phyloP scores from a whole-genome alignment of 2,113 vertebrate species.

The Cygnus atratus region DNA sequence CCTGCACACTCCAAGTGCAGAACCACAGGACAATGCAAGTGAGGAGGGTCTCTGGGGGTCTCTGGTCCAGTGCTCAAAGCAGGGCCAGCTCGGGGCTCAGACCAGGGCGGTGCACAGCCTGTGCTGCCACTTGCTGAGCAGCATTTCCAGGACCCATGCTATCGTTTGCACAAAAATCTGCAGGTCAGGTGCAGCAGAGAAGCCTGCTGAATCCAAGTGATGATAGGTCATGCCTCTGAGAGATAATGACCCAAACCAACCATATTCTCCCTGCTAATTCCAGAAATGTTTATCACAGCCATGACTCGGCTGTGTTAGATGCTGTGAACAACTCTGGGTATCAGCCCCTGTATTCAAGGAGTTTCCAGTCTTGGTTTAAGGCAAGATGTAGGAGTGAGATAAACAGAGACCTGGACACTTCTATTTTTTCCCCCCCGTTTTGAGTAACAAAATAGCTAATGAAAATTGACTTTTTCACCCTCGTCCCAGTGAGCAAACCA shows the following conservation, averaged over 20 bases:
- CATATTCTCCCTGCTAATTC: background rate
- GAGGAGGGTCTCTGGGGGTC: background rate
- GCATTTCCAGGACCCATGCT: rapidly evolving
- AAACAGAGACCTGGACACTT: background rate
- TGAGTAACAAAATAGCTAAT: background rate
- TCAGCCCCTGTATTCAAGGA: background rate
- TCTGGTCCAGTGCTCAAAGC: background rate
- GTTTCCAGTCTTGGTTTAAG: background rate
- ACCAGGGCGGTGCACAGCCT: too few species aligned
- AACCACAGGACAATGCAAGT: background rate
- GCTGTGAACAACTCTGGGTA: background rate
- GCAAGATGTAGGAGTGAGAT: background rate
- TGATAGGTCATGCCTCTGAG: background rate
- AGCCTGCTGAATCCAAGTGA: background rate
- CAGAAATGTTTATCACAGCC: background rate
- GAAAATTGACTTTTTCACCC: background rate
- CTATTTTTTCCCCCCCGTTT: background rate
- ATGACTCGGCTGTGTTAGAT: background rate
- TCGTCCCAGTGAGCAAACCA: background rate
- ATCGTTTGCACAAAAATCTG: background rate
- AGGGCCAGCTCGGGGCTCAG: background rate
- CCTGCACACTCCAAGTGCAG: background rate
- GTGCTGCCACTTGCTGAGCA: background rate
- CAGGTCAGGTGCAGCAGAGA: background rate
- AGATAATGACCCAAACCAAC: background rate